Conservation (phyloP, 2,888 invertebrate species). For the Spisula subtruncata region DNA sequence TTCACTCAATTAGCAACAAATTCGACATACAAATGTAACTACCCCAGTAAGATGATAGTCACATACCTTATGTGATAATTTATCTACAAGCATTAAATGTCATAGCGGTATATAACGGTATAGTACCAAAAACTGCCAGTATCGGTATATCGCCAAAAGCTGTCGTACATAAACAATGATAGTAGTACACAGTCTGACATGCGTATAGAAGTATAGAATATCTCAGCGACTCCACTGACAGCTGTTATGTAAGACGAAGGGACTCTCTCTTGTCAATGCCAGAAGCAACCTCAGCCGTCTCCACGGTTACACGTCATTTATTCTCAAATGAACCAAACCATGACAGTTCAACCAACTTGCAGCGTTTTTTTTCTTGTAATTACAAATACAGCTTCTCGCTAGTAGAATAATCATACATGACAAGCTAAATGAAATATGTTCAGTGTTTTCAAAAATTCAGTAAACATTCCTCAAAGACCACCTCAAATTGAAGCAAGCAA, state of each 20-base stretch:
- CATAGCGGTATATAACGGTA: background rate
- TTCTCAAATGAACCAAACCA: background rate
- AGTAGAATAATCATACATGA: background rate
- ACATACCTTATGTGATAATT: background rate
- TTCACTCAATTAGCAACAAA: background rate
- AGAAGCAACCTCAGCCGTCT: background rate
- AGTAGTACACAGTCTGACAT: constrained; percentile 7
- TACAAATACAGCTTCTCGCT: background rate
- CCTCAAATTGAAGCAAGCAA: too few species aligned
- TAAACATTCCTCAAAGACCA: too few species aligned
- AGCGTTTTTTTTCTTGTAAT: background rate
- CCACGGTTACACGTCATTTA: constrained; percentile 7
- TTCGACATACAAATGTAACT: background rate
- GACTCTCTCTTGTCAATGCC: constrained; percentile 8
- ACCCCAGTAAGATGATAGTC: background rate
- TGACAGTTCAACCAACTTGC: constrained; percentile 4
- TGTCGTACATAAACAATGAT: background rate
- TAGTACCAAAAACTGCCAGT: background rate
- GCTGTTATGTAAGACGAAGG: constrained; percentile 22
- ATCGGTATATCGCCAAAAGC: constrained; percentile 16
- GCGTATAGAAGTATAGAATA: background rate
- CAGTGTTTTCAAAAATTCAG: background rate
- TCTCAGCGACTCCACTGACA: constrained; percentile 6
- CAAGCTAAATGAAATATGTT: background rate
- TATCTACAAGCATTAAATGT: constrained; percentile 17